Evolutionary conservation across 2,888 invertebrate genomes (phyloP).

Genomic region (Punctoribates punctum): DNA sequence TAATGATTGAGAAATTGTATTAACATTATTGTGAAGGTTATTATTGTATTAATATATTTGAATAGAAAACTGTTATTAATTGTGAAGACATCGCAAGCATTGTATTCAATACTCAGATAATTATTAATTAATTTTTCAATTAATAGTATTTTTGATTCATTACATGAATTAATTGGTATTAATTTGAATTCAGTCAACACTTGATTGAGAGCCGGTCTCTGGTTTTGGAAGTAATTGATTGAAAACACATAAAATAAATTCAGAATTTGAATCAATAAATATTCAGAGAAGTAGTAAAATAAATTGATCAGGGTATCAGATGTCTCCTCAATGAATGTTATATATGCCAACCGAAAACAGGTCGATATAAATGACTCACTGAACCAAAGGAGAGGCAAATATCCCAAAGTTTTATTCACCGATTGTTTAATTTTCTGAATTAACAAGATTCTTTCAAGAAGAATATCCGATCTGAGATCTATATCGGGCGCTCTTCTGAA

Average conservation of each 20-base stretch:
- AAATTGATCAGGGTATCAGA: not conserved
- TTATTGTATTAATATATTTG: not conserved
- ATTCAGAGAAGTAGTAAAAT: not conserved
- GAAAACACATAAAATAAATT: not conserved
- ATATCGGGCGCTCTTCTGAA: too few relatives aligned
- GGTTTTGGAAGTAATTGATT: not conserved
- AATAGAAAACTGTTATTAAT: not conserved
- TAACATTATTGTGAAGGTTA: not conserved
- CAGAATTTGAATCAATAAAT: not conserved
- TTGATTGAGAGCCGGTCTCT: not conserved
- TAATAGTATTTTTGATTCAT: too few relatives aligned
- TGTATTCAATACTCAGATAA: not conserved
- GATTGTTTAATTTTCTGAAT: not conserved
- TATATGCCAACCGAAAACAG: not conserved
- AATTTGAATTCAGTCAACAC: not conserved
- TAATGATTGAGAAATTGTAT: too few relatives aligned
- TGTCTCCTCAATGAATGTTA: not conserved
- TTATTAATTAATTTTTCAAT: too few relatives aligned
- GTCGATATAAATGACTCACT: constrained; percentile 19
- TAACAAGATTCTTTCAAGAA: not conserved
- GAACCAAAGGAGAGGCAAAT: constrained; percentile 35
- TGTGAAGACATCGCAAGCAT: constrained; percentile 5
- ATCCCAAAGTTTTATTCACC: not conserved
- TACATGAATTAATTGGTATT: too few relatives aligned
- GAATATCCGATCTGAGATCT: too few relatives aligned